Base-by-base conservation (phyloP, 2,113 vertebrate species). In the Erpornis zantholeuca region DNA sequence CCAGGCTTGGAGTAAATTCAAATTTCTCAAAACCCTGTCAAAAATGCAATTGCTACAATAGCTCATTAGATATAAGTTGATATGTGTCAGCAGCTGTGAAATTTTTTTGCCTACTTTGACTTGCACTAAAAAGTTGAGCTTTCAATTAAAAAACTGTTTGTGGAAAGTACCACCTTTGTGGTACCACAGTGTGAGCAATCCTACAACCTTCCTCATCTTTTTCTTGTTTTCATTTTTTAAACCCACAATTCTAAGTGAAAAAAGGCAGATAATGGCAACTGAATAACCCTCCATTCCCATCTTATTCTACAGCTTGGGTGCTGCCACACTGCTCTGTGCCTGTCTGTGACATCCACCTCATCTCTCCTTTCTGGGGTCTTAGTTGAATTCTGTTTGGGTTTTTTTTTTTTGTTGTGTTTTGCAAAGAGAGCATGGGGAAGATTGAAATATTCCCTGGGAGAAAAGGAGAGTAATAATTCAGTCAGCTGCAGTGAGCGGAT, bases 281-380 rank as follows among this genome's bases (percentile, higher is more conserved):
- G 36, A 79, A 60, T 54, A 36, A 31, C 5, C 1, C 16, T 57
- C 6, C 1, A 0, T 54, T 59, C 23, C 13, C 5, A 0, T 69
- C 80, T 88, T 69, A 25, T 60, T 78, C 27, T 44, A 2, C 35
- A 66, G 23, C 36, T 44, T 57, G 36, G 31, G 3, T 68, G 47
- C 40, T 75, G 28, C 61, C n/a, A 35, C 44, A 20, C 19, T 38
- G 29, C 44, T 45, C 33, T 63, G 10, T 0, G 0, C 23, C 24
- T 81, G 57, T 79, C 21, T 65, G 27, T 1, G 4, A 24, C 40
- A 49, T 11, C 49, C 76, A 76, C 36, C 31, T 87, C 49, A 19
- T 25, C 10, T 68, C 49, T 49, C 40, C 36, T 28, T 47, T 60
- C 25, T 72, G 15, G 40, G 11, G 6, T 82, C 54, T 82, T 25